Base-by-base conservation (phyloP, 2,888 invertebrate genomes). In the Keiferia lycopersicella region DNA sequence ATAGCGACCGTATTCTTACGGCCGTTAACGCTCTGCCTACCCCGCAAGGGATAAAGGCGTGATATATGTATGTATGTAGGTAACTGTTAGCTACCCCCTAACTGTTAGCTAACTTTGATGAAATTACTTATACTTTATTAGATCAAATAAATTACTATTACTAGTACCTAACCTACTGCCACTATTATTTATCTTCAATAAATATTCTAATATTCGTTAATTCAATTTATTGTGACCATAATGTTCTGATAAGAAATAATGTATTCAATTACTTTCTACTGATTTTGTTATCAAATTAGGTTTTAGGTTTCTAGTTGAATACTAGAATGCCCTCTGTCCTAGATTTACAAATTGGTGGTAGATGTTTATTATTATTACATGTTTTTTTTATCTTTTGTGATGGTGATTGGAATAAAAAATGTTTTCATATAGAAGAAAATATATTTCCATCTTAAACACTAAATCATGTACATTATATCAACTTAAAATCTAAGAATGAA, bases 391-490 rank as follows among this genome's bases (percentile, higher is more conserved):
- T 6, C 1, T 41, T 14, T 41, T 1, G 12, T 39, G 50, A 8
- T 20, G 16, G 26, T 26, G 6, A 26, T 2, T 18, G 20, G 20
- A 56, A 56, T 26, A n/a, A 56, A 30, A 56, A 14, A 56, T 2
- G 34, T 2, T 1, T 71, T 69, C 71, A 75, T 20, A 70, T 67
- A 75, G 78, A 76, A 78, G 77, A 78, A 80, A 81, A 80, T 80
- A 80, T 83, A 82, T 82, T 82, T 82, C 75, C 78, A 74, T 77
- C 76, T 77, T 82, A 79, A 72, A 69, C 66, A 67, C 70, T 71
- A 79, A 69, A 66, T 73, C 72, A 77, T 76, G 73, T 79, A 80
- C 74, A 76, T 64, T 10, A 30, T 71, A 69, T 63, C 71, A n/a
- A 69, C 68, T 74, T 75, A 78, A 77, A 18, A 26, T 57, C 63